Evolutionary conservation across 2,797 vertebrate genomes (phyloP).

Genomic region (Melanotaenia nigrans): DNA sequence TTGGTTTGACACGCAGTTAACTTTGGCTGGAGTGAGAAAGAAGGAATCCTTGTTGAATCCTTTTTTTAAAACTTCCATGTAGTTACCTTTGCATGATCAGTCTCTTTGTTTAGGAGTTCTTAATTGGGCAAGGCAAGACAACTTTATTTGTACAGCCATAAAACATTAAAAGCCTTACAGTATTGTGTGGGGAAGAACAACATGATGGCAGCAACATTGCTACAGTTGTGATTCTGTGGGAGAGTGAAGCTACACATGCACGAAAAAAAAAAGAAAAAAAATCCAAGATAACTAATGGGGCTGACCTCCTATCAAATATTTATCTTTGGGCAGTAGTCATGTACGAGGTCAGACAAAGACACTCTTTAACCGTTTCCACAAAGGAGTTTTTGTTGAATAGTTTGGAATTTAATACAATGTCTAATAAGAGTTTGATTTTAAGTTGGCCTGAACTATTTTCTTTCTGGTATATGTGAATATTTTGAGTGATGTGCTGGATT

Average conservation of each 20-base stretch:
- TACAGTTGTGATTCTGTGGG: constrained; percentile 6
- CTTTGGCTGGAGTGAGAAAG: constrained; percentile 31
- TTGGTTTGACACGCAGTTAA: constrained; percentile 1
- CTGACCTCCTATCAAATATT: constrained; percentile 17
- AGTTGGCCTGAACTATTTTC: not conserved
- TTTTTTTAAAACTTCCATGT: not conserved
- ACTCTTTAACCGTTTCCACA: not conserved
- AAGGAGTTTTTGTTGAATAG: not conserved
- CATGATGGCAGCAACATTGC: not conserved
- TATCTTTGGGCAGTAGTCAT: not conserved
- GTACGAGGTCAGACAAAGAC: not conserved
- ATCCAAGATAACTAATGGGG: not conserved
- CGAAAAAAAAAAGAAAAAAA: not conserved
- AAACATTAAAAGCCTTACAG: not conserved
- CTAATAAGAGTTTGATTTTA: not conserved
- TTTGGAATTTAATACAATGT: not conserved
- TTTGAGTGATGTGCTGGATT: not conserved
- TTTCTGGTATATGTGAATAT: not conserved
- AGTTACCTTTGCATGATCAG: not conserved
- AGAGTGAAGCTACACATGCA: constrained; percentile 13
- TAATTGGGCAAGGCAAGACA: not conserved
- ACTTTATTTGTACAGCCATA: not conserved
- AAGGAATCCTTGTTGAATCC: constrained; percentile 21
- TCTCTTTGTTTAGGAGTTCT: not conserved
- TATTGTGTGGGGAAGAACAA: not conserved